Evolutionary conservation across 2,797 vertebrate genomes (phyloP).

Genomic region (Eidolon dupreanum): DNA sequence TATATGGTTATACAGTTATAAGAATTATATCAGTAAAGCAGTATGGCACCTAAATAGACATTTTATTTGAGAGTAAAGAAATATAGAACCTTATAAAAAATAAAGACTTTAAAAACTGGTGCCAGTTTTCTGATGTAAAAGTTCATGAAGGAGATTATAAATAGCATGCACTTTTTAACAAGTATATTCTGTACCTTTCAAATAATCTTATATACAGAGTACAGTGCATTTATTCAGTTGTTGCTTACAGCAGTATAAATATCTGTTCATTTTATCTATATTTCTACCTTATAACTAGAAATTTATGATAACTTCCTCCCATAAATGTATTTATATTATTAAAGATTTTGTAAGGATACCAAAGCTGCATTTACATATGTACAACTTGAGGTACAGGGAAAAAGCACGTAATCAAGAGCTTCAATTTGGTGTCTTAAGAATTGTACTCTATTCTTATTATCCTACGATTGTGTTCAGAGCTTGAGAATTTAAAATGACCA

Average conservation of each 20-base stretch:
- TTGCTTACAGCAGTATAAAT: background rate
- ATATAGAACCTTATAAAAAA: conserved; percentile 24
- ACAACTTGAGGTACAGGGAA: conserved; percentile 39
- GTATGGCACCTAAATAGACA: background rate
- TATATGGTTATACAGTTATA: background rate
- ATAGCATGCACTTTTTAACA: conserved; percentile 29
- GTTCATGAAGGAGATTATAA: conserved; percentile 42
- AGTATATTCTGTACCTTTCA: conserved; percentile 20
- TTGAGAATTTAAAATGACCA: conserved; percentile 68
- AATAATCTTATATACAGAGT: conserved; percentile 1
- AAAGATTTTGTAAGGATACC: conserved; percentile 53
- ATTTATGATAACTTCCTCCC: background rate
- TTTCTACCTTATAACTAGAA: conserved; percentile 22
- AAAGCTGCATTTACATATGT: conserved; percentile 66
- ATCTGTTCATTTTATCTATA: conserved; percentile 35
- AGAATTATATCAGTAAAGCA: conserved; percentile 18
- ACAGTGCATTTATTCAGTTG: background rate
- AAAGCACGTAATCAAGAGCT: conserved; percentile 73
- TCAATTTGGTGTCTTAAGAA: conserved; percentile 69
- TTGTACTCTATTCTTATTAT: conserved; percentile 69
- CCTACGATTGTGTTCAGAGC: conserved; percentile 74
- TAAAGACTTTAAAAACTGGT: background rate
- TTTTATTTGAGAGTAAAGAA: background rate
- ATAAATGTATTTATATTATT: conserved; percentile 49
- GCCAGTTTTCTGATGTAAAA: conserved; percentile 11